Conservation (phyloP, 2,113 vertebrate species). For the Sander lucioperca region DNA sequence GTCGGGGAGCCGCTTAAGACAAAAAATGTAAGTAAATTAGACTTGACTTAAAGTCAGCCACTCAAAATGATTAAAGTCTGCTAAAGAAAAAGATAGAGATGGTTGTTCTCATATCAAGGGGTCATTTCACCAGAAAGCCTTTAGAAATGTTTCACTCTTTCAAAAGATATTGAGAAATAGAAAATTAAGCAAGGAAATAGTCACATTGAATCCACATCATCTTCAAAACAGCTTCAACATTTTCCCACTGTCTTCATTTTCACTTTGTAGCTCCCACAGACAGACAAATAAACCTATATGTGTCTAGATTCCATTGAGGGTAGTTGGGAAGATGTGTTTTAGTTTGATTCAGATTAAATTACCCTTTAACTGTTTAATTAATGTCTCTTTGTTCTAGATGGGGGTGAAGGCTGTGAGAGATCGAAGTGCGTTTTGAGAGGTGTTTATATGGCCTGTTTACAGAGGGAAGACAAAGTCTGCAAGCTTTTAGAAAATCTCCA, state of each 20-base stretch:
- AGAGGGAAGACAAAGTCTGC: slow-evolving; percentile 1
- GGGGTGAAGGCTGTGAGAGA: background rate
- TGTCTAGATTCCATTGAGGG: background rate
- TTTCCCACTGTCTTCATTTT: background rate
- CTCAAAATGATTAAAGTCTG: slow-evolving; percentile 1
- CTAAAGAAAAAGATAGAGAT: background rate
- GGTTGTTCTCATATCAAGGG: background rate
- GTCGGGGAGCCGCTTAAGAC: background rate
- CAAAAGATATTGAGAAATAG: background rate
- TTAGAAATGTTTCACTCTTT: background rate
- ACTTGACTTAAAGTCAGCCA: slow-evolving; percentile 33
- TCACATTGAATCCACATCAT: background rate
- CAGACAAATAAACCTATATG: background rate
- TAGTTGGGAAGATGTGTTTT: background rate
- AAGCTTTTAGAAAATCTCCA: slow-evolving; percentile 39
- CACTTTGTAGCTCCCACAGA: background rate
- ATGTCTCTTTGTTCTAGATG: slow-evolving; percentile 7
- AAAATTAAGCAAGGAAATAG: background rate
- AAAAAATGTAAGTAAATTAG: slow-evolving; percentile 4
- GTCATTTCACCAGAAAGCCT: background rate
- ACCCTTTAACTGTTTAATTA: slow-evolving; percentile 19
- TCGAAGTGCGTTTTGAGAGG: background rate
- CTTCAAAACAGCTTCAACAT: background rate
- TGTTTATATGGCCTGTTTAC: background rate
- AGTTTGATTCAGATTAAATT: background rate